Conservation (phyloP, 1,140 invertebrate genomes). For the Leucophenga varia region DNA sequence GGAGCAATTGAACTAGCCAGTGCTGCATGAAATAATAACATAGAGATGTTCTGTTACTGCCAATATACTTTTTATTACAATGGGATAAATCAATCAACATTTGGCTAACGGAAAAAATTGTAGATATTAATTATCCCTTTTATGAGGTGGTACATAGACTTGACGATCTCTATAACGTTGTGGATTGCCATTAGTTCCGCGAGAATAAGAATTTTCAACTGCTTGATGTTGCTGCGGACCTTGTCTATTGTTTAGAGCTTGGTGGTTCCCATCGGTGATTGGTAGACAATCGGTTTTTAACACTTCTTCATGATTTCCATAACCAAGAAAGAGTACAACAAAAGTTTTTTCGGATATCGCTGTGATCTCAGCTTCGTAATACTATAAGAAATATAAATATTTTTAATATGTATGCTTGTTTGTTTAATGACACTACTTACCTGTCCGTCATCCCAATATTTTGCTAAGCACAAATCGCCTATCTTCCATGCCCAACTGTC, state of each 20-base stretch:
- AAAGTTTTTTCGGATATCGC: constrained; percentile 76
- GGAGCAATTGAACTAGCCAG: too few relatives aligned
- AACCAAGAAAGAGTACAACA: constrained; percentile 82
- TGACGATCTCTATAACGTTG: constrained; percentile 48
- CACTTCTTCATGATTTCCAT: constrained; percentile 88
- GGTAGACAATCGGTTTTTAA: constrained; percentile 76
- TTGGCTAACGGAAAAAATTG: too few relatives aligned
- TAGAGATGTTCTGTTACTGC: too few relatives aligned
- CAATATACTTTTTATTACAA: too few relatives aligned
- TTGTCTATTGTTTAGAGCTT: constrained; percentile 31
- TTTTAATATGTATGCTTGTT: not conserved
- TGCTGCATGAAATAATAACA: too few relatives aligned
- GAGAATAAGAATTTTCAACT: too few relatives aligned
- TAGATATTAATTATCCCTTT: constrained; percentile 36
- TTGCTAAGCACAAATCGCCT: constrained; percentile 81
- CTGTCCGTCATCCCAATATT: constrained; percentile 90
- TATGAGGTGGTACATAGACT: constrained; percentile 56
- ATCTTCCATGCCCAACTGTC: constrained; percentile 67
- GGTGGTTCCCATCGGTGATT: constrained; percentile 58
- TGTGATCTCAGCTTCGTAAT: constrained; percentile 82
- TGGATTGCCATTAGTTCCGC: too few relatives aligned
- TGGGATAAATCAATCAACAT: too few relatives aligned
- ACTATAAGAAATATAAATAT: constrained; percentile 61
- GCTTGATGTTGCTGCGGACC: constrained; percentile 14
- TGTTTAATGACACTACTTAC: constrained; percentile 59